Evolutionary conservation across 2,888 invertebrate genomes (phyloP).

Genomic region (Dione vanillae): DNA sequence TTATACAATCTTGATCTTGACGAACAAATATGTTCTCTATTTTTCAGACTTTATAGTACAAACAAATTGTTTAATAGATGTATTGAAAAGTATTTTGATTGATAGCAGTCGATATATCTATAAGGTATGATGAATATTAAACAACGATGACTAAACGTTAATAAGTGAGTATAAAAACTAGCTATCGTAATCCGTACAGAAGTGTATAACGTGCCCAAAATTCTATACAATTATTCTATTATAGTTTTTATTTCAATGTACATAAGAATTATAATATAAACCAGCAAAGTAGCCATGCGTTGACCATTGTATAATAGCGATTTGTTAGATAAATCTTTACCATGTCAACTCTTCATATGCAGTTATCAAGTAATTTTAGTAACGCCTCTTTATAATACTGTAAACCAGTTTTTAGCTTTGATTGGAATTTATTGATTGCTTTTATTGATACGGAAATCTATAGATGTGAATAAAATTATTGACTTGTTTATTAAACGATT

Average conservation of each 20-base stretch:
- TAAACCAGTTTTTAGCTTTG: conserved; percentile 53
- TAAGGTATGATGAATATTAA: conserved; percentile 71
- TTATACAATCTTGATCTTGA: conserved; percentile 19
- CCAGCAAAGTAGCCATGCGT: not conserved
- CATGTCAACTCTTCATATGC: conserved; percentile 67
- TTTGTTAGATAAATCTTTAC: conserved; percentile 62
- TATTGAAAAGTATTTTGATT: conserved; percentile 61
- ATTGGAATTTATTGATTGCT: conserved; percentile 53
- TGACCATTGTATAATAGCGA: conserved; percentile 52
- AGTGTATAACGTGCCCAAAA: conserved; percentile 5
- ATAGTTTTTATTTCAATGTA: not conserved
- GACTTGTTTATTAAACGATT: not conserved
- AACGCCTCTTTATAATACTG: conserved; percentile 68
- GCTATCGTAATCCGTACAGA: conserved; percentile 48
- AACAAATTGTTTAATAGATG: conserved; percentile 30
- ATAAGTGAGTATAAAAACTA: conserved; percentile 69
- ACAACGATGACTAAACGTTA: conserved; percentile 75
- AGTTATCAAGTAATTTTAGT: conserved; percentile 64
- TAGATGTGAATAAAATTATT: not conserved
- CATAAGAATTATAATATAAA: conserved; percentile 8
- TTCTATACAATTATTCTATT: not conserved
- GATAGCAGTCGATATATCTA: conserved; percentile 70
- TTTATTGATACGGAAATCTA: conserved; percentile 24
- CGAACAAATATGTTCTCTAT: conserved; percentile 32
- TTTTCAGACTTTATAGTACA: conserved; percentile 29